Conservation (phyloP, 2,113 vertebrate species). For the Oriolus oriolus region DNA sequence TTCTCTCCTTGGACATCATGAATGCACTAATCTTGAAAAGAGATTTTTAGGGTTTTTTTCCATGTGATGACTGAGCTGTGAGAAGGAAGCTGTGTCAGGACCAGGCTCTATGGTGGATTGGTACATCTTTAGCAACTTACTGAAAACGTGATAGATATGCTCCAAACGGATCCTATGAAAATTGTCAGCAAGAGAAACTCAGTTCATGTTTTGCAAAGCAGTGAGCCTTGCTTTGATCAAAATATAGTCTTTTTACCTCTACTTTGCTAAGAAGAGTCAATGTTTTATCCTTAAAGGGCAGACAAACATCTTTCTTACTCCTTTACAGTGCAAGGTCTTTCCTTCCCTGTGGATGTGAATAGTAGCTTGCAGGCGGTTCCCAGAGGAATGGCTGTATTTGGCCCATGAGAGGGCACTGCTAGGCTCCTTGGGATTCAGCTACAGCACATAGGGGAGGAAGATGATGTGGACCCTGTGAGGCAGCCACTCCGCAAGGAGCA, state of each 20-base stretch:
- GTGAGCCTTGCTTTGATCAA: neutral
- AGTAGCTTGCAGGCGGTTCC: neutral
- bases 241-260: neutral
- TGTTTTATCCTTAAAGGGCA: neutral
- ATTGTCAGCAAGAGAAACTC: neutral
- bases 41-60: neutral
- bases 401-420: accelerated
- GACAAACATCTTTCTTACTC: neutral
- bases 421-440: neutral
- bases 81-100: neutral
- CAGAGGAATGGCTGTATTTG: neutral
- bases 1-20: neutral
- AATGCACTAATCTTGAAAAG: neutral
- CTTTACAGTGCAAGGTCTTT: neutral
- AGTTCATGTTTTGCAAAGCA: neutral
- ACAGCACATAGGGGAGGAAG: neutral
- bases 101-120: neutral
- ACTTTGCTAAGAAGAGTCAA: neutral
- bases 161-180: neutral
- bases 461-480: neutral
- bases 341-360: neutral
- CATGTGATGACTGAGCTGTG: neutral
- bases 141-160: neutral
- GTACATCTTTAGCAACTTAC: neutral
- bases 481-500: neutral